Percentiles rank a stretch among this genome's conserved stretches.
Evolutionary conservation across 2,888 invertebrate species (phyloP).

Genomic region (Acanthosepion pharaonis): DNA sequence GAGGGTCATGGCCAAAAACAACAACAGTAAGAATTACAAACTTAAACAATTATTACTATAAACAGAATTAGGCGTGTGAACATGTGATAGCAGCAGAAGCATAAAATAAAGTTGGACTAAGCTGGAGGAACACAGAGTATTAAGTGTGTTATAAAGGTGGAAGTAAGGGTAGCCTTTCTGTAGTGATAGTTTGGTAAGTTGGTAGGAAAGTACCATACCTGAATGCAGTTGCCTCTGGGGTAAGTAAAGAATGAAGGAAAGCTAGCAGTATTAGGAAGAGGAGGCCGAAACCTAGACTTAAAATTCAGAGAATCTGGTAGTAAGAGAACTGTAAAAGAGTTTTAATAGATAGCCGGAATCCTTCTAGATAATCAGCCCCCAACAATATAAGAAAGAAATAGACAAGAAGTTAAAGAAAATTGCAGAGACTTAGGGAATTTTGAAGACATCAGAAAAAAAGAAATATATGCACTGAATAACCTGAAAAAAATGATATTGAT

Average conservation of each 20-base stretch:
- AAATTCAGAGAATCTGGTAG: not conserved
- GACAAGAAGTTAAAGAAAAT: too few species aligned
- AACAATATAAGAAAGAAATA: too few species aligned
- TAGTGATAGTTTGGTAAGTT: not conserved
- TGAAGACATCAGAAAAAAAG: too few species aligned
- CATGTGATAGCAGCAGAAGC: not conserved
- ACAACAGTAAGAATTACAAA: not conserved
- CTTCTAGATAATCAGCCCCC: too few species aligned
- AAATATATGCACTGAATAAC: too few species aligned
- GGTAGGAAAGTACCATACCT: not conserved
- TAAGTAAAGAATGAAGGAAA: not conserved
- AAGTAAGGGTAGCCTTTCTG: not conserved
- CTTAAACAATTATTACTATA: conserved; percentile 14
- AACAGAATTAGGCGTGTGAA: not conserved
- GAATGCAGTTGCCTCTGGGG: not conserved
- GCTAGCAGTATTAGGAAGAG: not conserved
- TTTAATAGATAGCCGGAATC: not conserved
- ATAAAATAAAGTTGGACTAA: not conserved
- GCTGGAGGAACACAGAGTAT: too few species aligned
- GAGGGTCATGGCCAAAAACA: not conserved
- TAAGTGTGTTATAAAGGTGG: too few species aligned
- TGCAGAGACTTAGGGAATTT: too few species aligned
- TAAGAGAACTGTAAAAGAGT: not conserved
- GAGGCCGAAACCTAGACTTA: not conserved
- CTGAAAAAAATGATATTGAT: too few species aligned